Base-by-base conservation (phyloP, 2,888 invertebrate species). In the Conistra vaccinii region DNA sequence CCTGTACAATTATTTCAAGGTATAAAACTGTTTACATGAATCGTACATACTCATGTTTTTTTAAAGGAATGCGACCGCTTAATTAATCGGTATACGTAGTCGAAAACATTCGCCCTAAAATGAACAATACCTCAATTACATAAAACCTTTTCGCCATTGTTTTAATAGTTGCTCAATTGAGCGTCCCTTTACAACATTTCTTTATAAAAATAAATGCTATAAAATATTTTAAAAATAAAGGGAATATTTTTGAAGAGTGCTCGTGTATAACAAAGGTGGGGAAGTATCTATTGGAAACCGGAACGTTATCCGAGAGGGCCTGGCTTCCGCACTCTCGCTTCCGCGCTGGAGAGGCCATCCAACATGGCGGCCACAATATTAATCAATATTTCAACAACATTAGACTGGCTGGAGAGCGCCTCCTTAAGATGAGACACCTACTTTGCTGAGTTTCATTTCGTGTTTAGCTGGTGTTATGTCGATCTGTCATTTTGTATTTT, bases 321-420 rank as follows among this genome's bases (percentile, higher is more conserved):
- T 91, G 91, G 93, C 91, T 91, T 92, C 93, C 93, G 91, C 87
- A 90, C 90, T 91, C 84, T 61, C 65, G 77, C 76, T 91, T 91
- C 92, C 92, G 92, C 91, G 89, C 89, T 92, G 90, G 90, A 95
- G 96, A 88, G 93, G 90, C 92, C 92, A 93, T 93, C 93, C 93
- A 94, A 94, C 88, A 95, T 94, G 96, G 95, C 95, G 95, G 95
- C 95, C 94, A 96, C 96, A 96, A 96, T 96, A 96, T 96, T 96
- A 96, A 96, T 96, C 96, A 96, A 96, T 96, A 95, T 96, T 96
- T 96, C 96, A 96, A 96, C 95, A 96, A 96, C 92, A 96, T 93
- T 93, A 93, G 92, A 58, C 78, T 92, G 87, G 90, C 88, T 87
- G 80, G 89, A 93, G 94, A 85, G 92, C 85, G 86, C 84, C 92